Percentiles rank a stretch among this genome's conserved stretches.
Evolutionary conservation across 2,113 vertebrate species (phyloP).

Genomic region (Craseonycteris thonglongyai): DNA sequence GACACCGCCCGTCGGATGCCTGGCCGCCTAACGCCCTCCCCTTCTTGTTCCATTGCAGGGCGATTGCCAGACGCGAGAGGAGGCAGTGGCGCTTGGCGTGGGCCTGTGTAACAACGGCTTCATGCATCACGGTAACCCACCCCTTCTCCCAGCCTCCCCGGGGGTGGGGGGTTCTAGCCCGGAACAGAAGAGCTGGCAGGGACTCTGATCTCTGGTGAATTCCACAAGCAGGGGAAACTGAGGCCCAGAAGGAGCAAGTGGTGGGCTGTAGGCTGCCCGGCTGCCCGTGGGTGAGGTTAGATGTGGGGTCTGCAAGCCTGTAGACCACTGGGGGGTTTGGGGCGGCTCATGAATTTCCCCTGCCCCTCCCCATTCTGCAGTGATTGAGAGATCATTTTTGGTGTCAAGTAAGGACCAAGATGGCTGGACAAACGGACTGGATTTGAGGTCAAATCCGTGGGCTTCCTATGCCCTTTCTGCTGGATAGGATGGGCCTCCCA

Average conservation of each 20-base stretch:
- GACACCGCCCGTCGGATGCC: fast-evolving
- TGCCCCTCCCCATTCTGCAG: fast-evolving
- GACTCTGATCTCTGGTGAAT: not conserved
- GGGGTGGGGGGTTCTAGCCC: not conserved
- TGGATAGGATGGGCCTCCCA: not conserved
- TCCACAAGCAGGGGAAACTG: not conserved
- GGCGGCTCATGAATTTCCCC: fast-evolving
- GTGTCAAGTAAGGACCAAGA: not conserved
- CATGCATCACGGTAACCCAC: slow-evolving; percentile 94
- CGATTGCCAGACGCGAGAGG: slow-evolving; percentile 94
- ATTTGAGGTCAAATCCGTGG: not conserved
- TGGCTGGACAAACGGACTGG: not conserved
- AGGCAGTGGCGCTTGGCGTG: slow-evolving; percentile 94
- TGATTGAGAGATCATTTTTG: not conserved
- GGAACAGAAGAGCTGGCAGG: not conserved
- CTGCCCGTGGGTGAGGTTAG: not conserved
- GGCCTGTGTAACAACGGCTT: slow-evolving; percentile 98
- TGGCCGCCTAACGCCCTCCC: slow-evolving; percentile 30
- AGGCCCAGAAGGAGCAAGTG: not conserved
- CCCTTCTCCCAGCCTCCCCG: not conserved
- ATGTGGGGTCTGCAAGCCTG: fast-evolving
- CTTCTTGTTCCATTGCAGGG: slow-evolving; percentile 81
- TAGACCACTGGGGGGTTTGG: not conserved
- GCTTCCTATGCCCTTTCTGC: not conserved
- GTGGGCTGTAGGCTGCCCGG: not conserved